Base-by-base conservation (phyloP, 2,888 invertebrate species). In the Gryllus longicercus region DNA sequence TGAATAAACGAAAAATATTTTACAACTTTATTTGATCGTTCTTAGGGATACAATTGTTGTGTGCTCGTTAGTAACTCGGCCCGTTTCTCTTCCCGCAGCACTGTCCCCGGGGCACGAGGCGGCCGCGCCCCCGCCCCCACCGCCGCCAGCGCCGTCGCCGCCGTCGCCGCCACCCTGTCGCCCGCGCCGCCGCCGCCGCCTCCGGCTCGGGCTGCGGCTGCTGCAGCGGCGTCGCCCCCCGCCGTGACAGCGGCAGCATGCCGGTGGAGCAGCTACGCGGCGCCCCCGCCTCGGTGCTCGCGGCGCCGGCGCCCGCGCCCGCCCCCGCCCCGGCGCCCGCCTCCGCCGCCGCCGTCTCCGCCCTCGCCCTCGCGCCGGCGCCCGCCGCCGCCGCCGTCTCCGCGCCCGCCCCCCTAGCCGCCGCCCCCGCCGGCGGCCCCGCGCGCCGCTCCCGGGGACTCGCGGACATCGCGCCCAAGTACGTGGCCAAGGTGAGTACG, bases 401-500 rank as follows among this genome's bases (percentile, higher is more conserved):
- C 63, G 18, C 63, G 16, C 63, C 63, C 2, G 63, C 18, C 63
- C 16, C 63, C 51, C 12, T 16, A 11, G 11, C 51, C 16, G 63
- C 3, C 16, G 63, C 63, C 0, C 4, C 63, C 16, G 1, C 63
- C 63, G 63, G 16, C 63, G 63, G 16, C 63, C 16, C n/a, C 38
- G 50, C 12, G n/a, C 51, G 77, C 38, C 77, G 77, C n/a, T 77
- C 77, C 18, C 10, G 84, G 75, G 84, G 84, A 80, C 83, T 84
- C 38, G 82, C 84, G 21, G 84, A 84, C 81, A 84, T 84, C 78
- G 83, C 84, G 75, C 84, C 84, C 16, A 84, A 84, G 81, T 84
- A 82, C 80, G 82, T 82, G 63, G 83, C 84, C 21, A 82, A 83
- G 82, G 84, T 84, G 80, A 82, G 80, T 16, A 63, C 63, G 63